Conservation (phyloP, 2,888 invertebrate species). For the Creontiades dilutus region DNA sequence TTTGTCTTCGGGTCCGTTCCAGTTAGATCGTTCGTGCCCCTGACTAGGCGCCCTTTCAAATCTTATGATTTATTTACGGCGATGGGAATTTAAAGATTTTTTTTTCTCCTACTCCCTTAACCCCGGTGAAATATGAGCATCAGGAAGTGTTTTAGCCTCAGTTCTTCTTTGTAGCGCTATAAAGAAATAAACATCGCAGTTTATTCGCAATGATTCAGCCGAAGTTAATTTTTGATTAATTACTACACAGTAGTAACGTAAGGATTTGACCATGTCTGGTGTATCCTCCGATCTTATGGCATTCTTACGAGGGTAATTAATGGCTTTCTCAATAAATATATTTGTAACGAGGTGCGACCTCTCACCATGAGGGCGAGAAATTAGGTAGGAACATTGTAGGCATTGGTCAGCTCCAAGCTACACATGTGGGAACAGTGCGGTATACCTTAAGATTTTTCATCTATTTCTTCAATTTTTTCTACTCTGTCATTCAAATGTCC, state of each 20-base stretch:
- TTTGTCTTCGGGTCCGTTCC: conserved; percentile 67
- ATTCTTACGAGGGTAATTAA: too few relatives aligned
- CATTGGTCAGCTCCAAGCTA: too few relatives aligned
- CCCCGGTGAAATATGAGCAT: background rate
- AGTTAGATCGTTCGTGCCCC: conserved; percentile 46
- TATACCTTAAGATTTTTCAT: too few relatives aligned
- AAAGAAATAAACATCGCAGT: background rate
- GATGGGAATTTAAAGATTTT: conserved; percentile 59
- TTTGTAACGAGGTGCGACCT: too few relatives aligned
- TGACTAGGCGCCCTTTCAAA: conserved; percentile 18
- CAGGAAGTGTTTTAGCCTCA: background rate
- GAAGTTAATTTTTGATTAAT: background rate
- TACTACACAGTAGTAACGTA: background rate
- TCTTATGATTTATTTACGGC: conserved; percentile 60
- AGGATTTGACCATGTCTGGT: background rate
- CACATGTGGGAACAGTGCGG: too few relatives aligned
- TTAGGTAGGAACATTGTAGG: too few relatives aligned
- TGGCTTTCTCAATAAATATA: too few relatives aligned
- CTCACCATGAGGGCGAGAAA: too few relatives aligned
- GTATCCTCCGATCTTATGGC: too few relatives aligned
- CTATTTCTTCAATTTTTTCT: too few relatives aligned
- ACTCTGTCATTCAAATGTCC: too few relatives aligned
- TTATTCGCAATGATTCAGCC: background rate
- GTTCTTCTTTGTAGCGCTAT: background rate
- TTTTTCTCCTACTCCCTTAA: background rate